These are phyloP conservation scores for Dolichallabes microphthalmus DNA, from an alignment of 2,113 vertebrate species.

Conservation along the genomic window DNA sequence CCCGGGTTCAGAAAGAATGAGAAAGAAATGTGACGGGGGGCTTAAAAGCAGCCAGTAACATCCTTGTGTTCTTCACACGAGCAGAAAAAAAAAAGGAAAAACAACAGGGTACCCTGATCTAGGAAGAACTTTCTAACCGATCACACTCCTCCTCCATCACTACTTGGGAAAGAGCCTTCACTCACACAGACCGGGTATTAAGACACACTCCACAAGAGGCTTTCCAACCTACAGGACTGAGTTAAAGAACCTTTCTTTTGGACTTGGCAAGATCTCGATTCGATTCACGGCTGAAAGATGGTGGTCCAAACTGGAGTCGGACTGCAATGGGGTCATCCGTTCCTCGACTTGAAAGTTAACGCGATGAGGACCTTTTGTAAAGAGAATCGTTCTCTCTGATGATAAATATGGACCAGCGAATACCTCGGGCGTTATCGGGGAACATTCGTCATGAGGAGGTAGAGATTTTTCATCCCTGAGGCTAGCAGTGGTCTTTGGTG, in stretches of 20 bases:
- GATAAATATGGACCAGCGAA: constrained; percentile 47
- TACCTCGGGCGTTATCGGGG: constrained; percentile 54
- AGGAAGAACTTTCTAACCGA: neutral
- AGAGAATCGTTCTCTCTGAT: constrained; percentile 29
- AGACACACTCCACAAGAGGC: neutral
- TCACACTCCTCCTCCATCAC: neutral
- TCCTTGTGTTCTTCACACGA: neutral
- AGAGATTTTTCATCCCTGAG: constrained; percentile 72
- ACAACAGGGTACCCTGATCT: neutral
- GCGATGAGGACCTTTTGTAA: neutral
- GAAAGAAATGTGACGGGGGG: neutral
- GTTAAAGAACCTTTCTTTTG: neutral
- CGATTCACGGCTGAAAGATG: neutral
- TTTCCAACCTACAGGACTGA: neutral
- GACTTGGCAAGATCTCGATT: neutral
- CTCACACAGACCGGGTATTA: neutral
- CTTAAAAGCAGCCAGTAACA: neutral
- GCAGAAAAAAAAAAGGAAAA: neutral
- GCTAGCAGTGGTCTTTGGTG: constrained; percentile 63
- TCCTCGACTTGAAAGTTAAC: neutral
- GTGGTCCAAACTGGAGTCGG: neutral
- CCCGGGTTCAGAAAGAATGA: too few relatives aligned
- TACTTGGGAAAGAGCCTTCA: neutral
- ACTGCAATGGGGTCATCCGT: constrained; percentile 1
- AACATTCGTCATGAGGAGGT: constrained; percentile 68